Percentiles rank a stretch among this genome's conserved stretches.
These are phyloP conservation scores for Tetranychus truncatus DNA, from an alignment of 2,888 invertebrate species.

Conservation along the genomic window DNA sequence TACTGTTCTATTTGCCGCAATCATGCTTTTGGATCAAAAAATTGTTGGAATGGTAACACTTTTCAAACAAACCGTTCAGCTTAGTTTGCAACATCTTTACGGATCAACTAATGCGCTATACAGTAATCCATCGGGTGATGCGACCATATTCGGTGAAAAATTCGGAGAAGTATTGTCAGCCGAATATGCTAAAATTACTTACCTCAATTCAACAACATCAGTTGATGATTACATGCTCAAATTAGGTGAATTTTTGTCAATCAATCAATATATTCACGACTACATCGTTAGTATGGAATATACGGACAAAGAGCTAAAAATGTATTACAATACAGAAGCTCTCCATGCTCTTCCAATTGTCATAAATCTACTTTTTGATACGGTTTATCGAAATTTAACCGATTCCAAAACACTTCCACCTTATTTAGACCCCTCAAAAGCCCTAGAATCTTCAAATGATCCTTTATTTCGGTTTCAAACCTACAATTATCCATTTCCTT, in stretches of 20 bases:
- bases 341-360: constrained; percentile 15
- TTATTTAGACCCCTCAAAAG: neutral
- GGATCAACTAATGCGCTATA: constrained; percentile 2
- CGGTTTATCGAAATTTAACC: neutral
- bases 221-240: constrained; percentile 1
- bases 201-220: neutral
- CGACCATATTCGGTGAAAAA: neutral
- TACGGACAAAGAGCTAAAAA: neutral
- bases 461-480: neutral
- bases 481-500: constrained; percentile 6
- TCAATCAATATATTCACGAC: constrained; percentile 13
- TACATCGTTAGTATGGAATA: neutral
- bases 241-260: neutral
- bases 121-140: neutral
- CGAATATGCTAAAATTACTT: neutral
- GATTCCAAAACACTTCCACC: neutral
- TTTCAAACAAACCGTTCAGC: neutral
- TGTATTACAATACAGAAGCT: constrained; percentile 20
- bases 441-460: neutral
- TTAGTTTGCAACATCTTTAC: neutral
- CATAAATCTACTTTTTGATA: constrained; percentile 9
- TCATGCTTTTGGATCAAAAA: constrained; percentile 4
- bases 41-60: neutral
- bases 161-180: neutral
- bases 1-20: constrained; percentile 17